Percentiles rank a stretch among this genome's conserved stretches.
Evolutionary conservation across 2,797 vertebrate genomes (phyloP).

Genomic region (Anniella stebbinsi): DNA sequence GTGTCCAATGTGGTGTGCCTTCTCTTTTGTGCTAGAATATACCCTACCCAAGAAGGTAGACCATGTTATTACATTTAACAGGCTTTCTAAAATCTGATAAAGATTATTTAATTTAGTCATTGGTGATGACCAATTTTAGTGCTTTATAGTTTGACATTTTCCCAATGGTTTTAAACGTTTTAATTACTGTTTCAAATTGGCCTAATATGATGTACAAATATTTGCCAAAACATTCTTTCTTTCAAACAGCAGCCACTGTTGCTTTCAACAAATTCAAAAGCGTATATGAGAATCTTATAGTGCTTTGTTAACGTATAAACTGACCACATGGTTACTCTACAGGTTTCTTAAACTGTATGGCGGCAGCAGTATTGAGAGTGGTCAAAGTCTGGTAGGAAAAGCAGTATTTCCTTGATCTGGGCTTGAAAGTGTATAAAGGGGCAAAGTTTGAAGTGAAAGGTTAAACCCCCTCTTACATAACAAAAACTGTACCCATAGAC

Average conservation of each 20-base stretch:
- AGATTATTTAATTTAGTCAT: not conserved
- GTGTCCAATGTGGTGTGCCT: not conserved
- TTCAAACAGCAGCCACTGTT: too few species aligned
- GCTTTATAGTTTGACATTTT: not conserved
- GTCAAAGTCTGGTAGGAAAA: too few species aligned
- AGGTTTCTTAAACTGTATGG: not conserved
- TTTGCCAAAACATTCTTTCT: too few species aligned
- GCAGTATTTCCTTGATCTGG: too few species aligned
- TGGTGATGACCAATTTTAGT: not conserved
- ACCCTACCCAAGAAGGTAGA: too few species aligned
- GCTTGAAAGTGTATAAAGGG: too few species aligned
- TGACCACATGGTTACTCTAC: not conserved
- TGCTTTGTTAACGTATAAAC: not conserved
- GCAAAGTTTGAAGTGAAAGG: too few species aligned
- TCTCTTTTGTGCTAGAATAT: not conserved
- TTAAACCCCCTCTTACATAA: too few species aligned
- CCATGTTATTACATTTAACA: not conserved
- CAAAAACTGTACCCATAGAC: too few species aligned
- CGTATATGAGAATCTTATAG: not conserved
- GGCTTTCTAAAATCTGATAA: not conserved
- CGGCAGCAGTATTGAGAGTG: too few species aligned
- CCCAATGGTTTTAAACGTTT: not conserved
- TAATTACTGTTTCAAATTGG: not conserved
- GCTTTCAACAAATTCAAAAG: not conserved
- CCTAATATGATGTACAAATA: not conserved